Percentiles rank a stretch among this genome's conserved stretches.
Evolutionary conservation across 2,113 vertebrate genomes (phyloP).

Genomic region (Penelope pileata): DNA sequence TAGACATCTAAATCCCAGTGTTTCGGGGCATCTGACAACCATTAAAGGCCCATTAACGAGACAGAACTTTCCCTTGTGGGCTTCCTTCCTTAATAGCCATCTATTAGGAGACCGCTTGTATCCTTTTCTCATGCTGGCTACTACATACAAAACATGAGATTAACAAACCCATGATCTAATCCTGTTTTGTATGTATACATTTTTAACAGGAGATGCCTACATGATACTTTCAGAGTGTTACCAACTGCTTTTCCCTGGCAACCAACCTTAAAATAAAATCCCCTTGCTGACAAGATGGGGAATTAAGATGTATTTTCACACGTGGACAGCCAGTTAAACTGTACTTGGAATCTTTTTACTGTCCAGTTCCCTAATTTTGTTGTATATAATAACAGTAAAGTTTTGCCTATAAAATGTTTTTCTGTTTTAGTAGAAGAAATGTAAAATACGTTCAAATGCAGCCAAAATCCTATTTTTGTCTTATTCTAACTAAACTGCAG

Average conservation of each 20-base stretch:
- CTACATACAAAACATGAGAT: not conserved
- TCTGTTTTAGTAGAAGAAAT: conserved; percentile 24
- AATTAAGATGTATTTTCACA: not conserved
- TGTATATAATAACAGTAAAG: conserved; percentile 13
- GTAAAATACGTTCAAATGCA: conserved; percentile 29
- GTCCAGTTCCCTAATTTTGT: not conserved
- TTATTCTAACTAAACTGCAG: conserved; percentile 33
- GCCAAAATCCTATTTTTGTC: conserved; percentile 35
- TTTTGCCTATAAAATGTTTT: conserved; percentile 1
- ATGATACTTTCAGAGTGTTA: not conserved
- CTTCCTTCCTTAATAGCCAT: not conserved
- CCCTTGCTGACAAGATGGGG: not conserved
- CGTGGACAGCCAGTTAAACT: not conserved
- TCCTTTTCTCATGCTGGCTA: not conserved
- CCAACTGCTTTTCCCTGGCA: not conserved
- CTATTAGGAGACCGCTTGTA: not conserved
- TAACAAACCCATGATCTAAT: not conserved
- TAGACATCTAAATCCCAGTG: not conserved
- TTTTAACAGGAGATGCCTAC: not conserved
- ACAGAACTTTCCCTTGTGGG: not conserved
- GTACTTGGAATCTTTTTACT: not conserved
- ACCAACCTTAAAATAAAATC: not conserved
- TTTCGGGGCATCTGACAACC: not conserved
- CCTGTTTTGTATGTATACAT: no score
- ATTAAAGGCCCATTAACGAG: not conserved